Percentiles rank a stretch among this genome's conserved stretches.
These are phyloP conservation scores for Ericerus pela DNA, from an alignment of 1,140 invertebrate species.

Conservation along the genomic window DNA sequence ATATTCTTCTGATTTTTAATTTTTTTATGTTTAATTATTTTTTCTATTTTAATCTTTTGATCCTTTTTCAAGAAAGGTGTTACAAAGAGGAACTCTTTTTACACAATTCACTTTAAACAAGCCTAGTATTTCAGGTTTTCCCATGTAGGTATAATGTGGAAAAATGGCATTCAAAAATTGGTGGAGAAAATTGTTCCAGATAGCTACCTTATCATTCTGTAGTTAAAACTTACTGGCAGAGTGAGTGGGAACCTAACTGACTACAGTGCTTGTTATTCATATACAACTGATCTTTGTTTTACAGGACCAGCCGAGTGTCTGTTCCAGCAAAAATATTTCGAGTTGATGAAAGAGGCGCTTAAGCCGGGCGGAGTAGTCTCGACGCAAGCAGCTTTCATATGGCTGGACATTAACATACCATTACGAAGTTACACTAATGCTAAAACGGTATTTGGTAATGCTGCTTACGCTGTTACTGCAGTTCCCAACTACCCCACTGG, in stretches of 20 bases:
- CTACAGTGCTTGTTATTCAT: background rate
- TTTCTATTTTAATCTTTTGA: background rate
- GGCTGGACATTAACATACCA: constrained; percentile 71
- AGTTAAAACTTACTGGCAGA: too few relatives aligned
- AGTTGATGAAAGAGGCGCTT: constrained; percentile 66
- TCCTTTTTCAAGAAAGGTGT: too few relatives aligned
- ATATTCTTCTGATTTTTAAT: background rate
- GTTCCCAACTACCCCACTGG: constrained; percentile 94
- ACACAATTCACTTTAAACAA: too few relatives aligned
- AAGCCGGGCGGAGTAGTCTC: constrained; percentile 75
- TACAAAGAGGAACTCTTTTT: too few relatives aligned
- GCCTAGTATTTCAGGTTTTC: too few relatives aligned
- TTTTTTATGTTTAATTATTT: background rate
- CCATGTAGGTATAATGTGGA: too few relatives aligned
- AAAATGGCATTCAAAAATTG: too few relatives aligned
- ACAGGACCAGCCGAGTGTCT: constrained; percentile 51
- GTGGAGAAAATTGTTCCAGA: too few relatives aligned
- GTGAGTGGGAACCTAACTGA: background rate
- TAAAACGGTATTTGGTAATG: constrained; percentile 54
- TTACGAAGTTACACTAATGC: constrained; percentile 59
- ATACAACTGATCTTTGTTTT: constrained; percentile 2
- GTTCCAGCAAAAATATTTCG: constrained; percentile 76
- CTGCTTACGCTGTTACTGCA: constrained; percentile 62
- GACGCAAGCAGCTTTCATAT: constrained; percentile 83
- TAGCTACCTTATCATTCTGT: too few relatives aligned